Conservation (phyloP, 2,797 vertebrate species). For the Sitta carolinensis region DNA sequence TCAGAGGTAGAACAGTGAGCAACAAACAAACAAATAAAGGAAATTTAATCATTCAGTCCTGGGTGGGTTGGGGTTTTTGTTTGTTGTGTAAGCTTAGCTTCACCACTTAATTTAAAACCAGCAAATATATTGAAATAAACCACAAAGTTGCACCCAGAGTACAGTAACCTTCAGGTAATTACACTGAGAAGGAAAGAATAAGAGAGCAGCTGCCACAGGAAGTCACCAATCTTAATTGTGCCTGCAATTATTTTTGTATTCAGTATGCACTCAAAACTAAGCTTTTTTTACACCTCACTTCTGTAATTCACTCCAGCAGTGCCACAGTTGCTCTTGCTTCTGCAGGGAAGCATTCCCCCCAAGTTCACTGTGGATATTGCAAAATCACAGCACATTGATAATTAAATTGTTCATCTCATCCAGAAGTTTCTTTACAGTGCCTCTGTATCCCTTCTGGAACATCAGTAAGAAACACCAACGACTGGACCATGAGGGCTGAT, state of each 20-base stretch:
- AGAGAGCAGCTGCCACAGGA: not conserved
- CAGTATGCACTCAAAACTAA: not conserved
- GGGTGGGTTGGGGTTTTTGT: not conserved
- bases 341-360: not conserved
- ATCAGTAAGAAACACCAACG: not conserved
- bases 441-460: not conserved
- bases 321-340: not conserved
- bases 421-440: not conserved
- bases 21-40: not conserved
- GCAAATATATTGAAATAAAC: not conserved
- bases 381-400: not conserved
- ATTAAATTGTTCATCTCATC: not conserved
- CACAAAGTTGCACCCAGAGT: not conserved
- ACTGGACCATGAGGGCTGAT: not conserved
- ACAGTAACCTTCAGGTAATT: not conserved
- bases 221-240: not conserved
- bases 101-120: not conserved
- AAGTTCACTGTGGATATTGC: not conserved
- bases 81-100: not conserved
- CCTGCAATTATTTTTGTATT: not conserved
- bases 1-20: not conserved
- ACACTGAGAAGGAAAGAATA: not conserved
- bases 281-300: not conserved
- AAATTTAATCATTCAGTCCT: not conserved
- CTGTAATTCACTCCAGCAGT: not conserved